phyloP scores from a whole-genome alignment of 2,888 invertebrate species.

The Apamea crenata region DNA sequence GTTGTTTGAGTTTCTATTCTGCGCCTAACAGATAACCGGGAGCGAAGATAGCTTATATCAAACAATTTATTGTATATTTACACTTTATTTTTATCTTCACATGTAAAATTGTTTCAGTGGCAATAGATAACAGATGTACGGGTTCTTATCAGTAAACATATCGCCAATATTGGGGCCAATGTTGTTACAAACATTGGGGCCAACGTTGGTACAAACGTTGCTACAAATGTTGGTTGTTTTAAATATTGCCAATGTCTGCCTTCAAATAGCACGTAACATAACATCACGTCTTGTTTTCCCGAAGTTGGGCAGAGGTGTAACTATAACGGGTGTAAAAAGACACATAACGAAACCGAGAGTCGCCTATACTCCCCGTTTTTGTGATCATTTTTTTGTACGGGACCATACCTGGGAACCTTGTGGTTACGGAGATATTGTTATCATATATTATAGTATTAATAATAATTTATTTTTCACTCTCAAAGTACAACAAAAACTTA shows the following conservation, averaged over 20 bases:
- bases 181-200: constrained; percentile 53
- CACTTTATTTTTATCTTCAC: constrained; percentile 71
- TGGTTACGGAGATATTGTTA: too few relatives aligned
- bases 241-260: constrained; percentile 1
- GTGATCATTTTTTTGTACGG: too few relatives aligned
- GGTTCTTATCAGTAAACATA: constrained; percentile 70
- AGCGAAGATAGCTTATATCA: constrained; percentile 49
- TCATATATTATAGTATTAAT: too few relatives aligned
- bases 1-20: constrained; percentile 46
- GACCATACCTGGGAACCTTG: too few relatives aligned
- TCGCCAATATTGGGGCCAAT: constrained; percentile 59
- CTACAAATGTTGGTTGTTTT: constrained; percentile 31
- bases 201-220: constrained; percentile 49
- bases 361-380: too few relatives aligned
- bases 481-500: too few relatives aligned
- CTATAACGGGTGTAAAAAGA: too few relatives aligned
- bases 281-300: background rate
- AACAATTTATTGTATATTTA: constrained; percentile 61
- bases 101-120: constrained; percentile 77
- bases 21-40: constrained; percentile 38
- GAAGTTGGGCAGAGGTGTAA: background rate
- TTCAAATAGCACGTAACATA: background rate
- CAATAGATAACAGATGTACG: constrained; percentile 75
- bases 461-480: too few relatives aligned
- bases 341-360: too few relatives aligned